phyloP scores from a whole-genome alignment of 2,113 vertebrate genomes.

The Lanius ludovicianus region DNA sequence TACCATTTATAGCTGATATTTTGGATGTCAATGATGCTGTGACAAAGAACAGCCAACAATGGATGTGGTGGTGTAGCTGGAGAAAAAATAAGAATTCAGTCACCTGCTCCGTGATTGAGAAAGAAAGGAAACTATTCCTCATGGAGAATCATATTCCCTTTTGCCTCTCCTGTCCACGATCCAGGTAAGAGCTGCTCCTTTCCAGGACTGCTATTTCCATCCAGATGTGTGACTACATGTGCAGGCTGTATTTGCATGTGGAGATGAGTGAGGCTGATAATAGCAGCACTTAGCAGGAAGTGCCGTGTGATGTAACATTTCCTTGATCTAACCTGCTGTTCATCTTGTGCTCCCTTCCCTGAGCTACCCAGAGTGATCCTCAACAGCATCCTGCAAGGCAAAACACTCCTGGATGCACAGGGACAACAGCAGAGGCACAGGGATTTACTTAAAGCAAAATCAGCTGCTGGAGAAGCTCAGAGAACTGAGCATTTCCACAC shows the following conservation, averaged over 20 bases:
- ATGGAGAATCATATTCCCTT: fast-evolving
- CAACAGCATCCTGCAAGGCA: background rate
- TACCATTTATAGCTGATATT: background rate
- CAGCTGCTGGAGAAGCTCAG: background rate
- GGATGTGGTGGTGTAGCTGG: background rate
- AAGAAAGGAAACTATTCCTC: background rate
- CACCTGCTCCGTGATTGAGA: background rate
- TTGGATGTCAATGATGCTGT: background rate
- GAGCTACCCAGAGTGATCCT: background rate
- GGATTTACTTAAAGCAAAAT: background rate
- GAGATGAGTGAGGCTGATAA: constrained; percentile 37
- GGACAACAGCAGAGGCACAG: fast-evolving
- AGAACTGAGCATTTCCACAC: background rate
- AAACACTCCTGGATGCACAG: background rate
- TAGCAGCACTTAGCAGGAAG: constrained; percentile 40
- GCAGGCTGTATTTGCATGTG: constrained; percentile 22
- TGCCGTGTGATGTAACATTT: constrained; percentile 42
- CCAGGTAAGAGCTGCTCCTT: background rate
- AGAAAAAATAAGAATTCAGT: background rate
- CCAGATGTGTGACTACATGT: background rate
- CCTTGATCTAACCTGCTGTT: constrained; percentile 40
- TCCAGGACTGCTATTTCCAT: background rate
- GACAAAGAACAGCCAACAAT: background rate
- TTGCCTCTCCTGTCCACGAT: background rate
- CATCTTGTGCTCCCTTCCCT: background rate